These are phyloP conservation scores for Dreissena polymorpha DNA, from an alignment of 1,140 invertebrate species.

Conservation along the genomic window DNA sequence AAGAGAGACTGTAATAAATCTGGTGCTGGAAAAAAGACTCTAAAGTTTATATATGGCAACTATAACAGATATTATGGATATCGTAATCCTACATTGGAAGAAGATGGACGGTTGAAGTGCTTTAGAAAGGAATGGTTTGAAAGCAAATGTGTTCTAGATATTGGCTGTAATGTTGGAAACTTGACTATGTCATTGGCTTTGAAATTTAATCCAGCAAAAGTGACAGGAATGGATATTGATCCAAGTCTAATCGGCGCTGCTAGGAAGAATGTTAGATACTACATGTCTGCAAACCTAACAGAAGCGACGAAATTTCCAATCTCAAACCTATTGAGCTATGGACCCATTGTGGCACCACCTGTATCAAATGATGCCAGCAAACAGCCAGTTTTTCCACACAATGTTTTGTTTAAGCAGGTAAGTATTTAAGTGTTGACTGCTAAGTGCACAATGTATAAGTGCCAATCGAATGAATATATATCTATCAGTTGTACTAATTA, in stretches of 20 bases:
- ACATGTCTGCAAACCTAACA: slow-evolving; percentile 81
- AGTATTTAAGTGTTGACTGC: too few species aligned
- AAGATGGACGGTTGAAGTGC: slow-evolving; percentile 90
- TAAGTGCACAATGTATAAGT: too few species aligned
- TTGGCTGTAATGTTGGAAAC: slow-evolving; percentile 98
- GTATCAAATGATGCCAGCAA: slow-evolving; percentile 76
- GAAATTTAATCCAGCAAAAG: slow-evolving; percentile 90
- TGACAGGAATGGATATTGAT: slow-evolving; percentile 98
- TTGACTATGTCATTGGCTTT: slow-evolving; percentile 91
- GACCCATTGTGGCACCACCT: slow-evolving; percentile 86
- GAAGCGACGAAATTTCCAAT: slow-evolving; percentile 83
- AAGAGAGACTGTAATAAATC: neutral
- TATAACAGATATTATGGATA: slow-evolving; percentile 99
- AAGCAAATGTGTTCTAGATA: slow-evolving; percentile 95
- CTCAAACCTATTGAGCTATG: slow-evolving; percentile 92
- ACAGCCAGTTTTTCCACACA: slow-evolving; percentile 87
- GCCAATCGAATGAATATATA: too few species aligned
- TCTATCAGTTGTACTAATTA: too few species aligned
- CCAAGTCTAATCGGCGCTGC: slow-evolving; percentile 90
- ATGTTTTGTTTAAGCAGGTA: slow-evolving; percentile 93
- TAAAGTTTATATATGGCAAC: slow-evolving; percentile 94
- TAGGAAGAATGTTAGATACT: slow-evolving; percentile 90
- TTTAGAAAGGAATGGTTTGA: slow-evolving; percentile 93
- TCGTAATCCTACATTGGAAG: slow-evolving; percentile 89
- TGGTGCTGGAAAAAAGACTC: slow-evolving; percentile 41